Conservation (phyloP, 2,113 vertebrate species). For the Malurus elegans region DNA sequence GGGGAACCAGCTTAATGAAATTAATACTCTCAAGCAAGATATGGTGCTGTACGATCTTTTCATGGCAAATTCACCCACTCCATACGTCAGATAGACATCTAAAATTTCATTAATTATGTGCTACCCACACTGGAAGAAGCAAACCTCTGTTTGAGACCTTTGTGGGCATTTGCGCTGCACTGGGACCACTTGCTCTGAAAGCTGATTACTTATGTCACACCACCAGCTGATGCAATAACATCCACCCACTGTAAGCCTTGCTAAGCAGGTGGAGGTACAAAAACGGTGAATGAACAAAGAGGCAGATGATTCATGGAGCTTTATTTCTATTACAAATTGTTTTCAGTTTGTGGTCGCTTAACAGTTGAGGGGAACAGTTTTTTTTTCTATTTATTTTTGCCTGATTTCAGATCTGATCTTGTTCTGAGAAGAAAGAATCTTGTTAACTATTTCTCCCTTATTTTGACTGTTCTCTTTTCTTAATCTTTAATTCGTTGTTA, state of each 20-base stretch:
- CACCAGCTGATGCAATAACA: background rate
- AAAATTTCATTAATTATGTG: background rate
- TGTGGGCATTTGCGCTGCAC: background rate
- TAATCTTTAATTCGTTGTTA: background rate
- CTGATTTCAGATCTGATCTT: background rate
- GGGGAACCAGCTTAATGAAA: background rate
- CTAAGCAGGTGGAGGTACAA: background rate
- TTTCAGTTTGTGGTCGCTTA: background rate
- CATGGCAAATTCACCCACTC: background rate
- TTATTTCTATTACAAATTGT: background rate
- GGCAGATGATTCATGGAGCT: background rate
- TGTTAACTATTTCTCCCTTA: background rate
- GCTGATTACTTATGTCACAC: background rate
- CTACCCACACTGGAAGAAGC: background rate
- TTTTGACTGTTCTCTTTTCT: background rate
- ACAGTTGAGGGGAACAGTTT: rapidly evolving
- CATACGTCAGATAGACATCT: background rate
- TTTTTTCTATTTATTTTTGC: background rate
- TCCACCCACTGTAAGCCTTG: background rate
- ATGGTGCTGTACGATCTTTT: background rate
- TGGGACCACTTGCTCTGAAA: background rate
- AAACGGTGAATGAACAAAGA: background rate
- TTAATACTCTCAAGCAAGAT: background rate
- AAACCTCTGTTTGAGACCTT: background rate
- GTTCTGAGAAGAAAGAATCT: no score